Conservation (phyloP, 1,140 invertebrate species). For the Sarcophaga bullata region DNA sequence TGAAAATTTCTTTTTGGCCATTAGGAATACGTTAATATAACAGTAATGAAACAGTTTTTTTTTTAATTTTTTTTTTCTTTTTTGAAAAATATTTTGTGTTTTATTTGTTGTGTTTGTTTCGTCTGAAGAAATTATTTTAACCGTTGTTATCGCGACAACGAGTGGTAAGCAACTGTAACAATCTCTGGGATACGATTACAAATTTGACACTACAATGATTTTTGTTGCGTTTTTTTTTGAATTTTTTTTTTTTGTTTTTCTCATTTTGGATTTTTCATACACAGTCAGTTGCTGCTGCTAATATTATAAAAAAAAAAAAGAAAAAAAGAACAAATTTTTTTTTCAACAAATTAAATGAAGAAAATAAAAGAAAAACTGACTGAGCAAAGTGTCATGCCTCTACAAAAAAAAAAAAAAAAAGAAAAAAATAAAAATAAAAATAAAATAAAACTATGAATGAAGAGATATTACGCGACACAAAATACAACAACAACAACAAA, state of each 20-base stretch:
- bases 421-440: background rate
- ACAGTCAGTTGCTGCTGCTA: slow-evolving; percentile 4
- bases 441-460: too few species aligned
- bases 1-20: background rate
- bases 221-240: background rate
- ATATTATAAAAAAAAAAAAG: background rate
- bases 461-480: slow-evolving; percentile 34
- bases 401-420: background rate
- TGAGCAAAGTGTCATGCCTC: slow-evolving; percentile 35
- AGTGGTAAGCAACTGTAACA: slow-evolving; percentile 37
- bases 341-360: slow-evolving; percentile 6
- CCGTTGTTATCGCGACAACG: slow-evolving; percentile 35
- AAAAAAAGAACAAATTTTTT: background rate
- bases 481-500: slow-evolving; percentile 20
- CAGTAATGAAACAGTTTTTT: background rate
- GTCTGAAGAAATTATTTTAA: slow-evolving; percentile 9
- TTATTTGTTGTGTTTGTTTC: background rate
- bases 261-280: slow-evolving; percentile 16
- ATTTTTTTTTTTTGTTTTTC: background rate
- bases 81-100: background rate
- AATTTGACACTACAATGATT: slow-evolving; percentile 38
- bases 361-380: slow-evolving; percentile 23
- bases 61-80: background rate
- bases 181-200: slow-evolving; percentile 35
- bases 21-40: background rate